Base-by-base conservation (phyloP, 1,140 invertebrate genomes). In the Lucilia cuprina region DNA sequence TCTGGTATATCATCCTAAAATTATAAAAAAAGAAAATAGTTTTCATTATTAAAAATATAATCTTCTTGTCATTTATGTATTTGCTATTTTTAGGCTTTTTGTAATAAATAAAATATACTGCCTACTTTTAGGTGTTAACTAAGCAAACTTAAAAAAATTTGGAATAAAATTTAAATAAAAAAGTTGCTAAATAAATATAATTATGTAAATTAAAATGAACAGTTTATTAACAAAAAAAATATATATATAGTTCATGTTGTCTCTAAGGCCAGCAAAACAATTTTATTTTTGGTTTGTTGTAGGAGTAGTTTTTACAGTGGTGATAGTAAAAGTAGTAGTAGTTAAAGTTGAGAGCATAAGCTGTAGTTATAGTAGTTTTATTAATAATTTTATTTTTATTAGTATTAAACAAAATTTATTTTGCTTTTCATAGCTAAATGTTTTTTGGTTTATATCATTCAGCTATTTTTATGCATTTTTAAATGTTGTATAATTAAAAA, bases 201-300 rank as follows among this genome's bases (percentile, higher is more conserved):
- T 17, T 14, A 60, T 60, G n/a, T 14, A 60, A 41, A 3, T 41
- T 41, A 41, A 41, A 41, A 41, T 41, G 1, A 41, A 41, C 17
- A 55, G n/a, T 12, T 55, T 17, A 55, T 10, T 55, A 12, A 55
- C n/a, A 75, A 55, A 5, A 70, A 74, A 19, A 41, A 83, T 19
- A 35, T 2, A 30, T 2, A 30, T 30, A 30, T 30, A 41, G 87
- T 88, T 90, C 88, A 89, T 89, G 88, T 89, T 89, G 89, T 90
- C 88, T 89, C 88, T 89, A 89, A 89, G 88, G 88, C 88, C 88
- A 89, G 88, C 88, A 88, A 88, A 85, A 82, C 47, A 30, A 30
- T 70, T 21, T 70, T 70, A 70, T 70, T 70, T n/a, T 21, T 60
- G 55, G 55, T 82, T 50, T 77, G 34, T 77, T 17, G 84, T 75